Conservation (phyloP, 2,888 invertebrate genomes). For the Calameuta pallipes region DNA sequence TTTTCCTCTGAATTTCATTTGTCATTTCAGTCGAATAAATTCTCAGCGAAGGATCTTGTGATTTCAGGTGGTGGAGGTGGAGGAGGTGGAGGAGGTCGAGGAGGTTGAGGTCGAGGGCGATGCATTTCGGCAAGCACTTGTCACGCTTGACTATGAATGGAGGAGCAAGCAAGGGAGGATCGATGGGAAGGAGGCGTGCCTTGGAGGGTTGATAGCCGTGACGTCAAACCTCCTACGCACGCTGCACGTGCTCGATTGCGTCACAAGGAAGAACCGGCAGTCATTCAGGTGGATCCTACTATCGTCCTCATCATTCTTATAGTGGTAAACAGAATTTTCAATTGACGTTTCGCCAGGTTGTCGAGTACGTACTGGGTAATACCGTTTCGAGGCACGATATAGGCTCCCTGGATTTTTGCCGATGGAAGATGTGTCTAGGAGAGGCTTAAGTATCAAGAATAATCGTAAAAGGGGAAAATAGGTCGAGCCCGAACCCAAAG, state of each 20-base stretch:
- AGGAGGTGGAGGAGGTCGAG: neutral
- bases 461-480: neutral
- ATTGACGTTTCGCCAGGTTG: neutral
- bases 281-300: constrained; percentile 40
- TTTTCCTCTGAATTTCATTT: too few species aligned
- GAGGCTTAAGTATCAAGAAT: neutral
- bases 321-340: neutral
- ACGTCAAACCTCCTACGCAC: constrained; percentile 46
- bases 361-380: neutral
- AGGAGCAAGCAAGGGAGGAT: constrained; percentile 42
- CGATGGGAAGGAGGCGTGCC: constrained; percentile 59
- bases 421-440: neutral
- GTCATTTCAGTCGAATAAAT: too few species aligned
- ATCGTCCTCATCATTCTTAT: neutral
- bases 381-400: neutral
- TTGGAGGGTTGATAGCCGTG: constrained; percentile 48
- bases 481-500: constrained; percentile 1
- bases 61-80: neutral
- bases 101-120: neutral
- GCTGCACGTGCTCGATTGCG: constrained; percentile 59
- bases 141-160: constrained; percentile 46
- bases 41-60: neutral
- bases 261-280: constrained; percentile 49
- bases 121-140: neutral
- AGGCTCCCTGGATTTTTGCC: neutral